These are phyloP conservation scores for Ophthalmolycus amberensis DNA, from an alignment of 2,113 vertebrate species.

Conservation along the genomic window DNA sequence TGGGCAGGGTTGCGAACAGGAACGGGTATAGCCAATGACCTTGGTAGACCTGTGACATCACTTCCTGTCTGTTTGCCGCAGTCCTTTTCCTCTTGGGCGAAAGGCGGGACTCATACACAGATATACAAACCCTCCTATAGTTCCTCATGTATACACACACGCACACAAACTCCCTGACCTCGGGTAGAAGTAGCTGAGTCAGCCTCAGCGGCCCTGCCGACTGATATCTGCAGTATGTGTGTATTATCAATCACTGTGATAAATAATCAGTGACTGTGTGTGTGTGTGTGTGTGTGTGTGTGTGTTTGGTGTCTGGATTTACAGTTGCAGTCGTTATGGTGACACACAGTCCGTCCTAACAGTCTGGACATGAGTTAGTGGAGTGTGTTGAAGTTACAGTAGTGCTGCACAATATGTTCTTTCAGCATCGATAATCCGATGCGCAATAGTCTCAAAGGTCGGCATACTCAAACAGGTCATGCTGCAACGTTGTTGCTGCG, in stretches of 20 bases:
- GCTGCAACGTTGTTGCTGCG: too few relatives aligned
- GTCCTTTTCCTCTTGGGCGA: slow-evolving; percentile 39
- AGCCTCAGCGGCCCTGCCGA: slow-evolving; percentile 17
- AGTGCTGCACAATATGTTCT: too few relatives aligned
- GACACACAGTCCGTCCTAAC: slow-evolving; percentile 26
- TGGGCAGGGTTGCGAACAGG: not conserved
- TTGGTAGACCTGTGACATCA: slow-evolving; percentile 60
- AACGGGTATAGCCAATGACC: slow-evolving; percentile 36
- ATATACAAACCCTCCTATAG: not conserved
- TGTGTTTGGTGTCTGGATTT: slow-evolving; percentile 37
- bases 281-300: slow-evolving; percentile 36
- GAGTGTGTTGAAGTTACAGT: not conserved
- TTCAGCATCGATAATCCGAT: too few relatives aligned
- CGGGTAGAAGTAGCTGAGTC: slow-evolving; percentile 48
- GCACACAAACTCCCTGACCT: slow-evolving; percentile 50
- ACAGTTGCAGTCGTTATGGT: slow-evolving; percentile 15
- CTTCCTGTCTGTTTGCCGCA: slow-evolving; percentile 62
- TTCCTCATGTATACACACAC: slow-evolving; percentile 1
- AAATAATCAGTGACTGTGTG: slow-evolving; percentile 40
- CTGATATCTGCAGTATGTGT: slow-evolving; percentile 32
- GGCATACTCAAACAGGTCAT: too few relatives aligned
- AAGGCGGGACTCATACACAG: slow-evolving; percentile 7
- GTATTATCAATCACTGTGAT: slow-evolving; percentile 60
- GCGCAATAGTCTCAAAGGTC: too few relatives aligned
- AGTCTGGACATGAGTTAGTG: slow-evolving; percentile 10